Percentiles rank a stretch among this genome's conserved stretches.
These are phyloP conservation scores for Oeneis ivallda DNA, from an alignment of 2,888 invertebrate genomes.

Conservation along the genomic window DNA sequence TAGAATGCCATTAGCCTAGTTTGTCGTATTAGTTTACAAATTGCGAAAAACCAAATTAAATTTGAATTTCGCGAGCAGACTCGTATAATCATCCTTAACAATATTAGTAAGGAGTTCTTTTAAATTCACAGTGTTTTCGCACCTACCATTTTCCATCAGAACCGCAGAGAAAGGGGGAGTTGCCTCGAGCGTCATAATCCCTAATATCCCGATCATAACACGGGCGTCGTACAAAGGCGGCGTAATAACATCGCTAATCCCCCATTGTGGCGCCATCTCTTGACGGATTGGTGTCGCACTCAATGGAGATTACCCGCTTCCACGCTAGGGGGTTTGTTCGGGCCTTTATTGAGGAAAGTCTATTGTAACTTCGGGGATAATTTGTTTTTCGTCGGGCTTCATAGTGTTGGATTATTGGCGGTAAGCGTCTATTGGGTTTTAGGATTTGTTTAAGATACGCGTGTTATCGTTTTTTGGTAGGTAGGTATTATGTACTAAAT, in stretches of 20 bases:
- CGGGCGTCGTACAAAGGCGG: constrained; percentile 70
- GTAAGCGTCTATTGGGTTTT: constrained; percentile 22
- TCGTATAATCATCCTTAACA: too few species aligned
- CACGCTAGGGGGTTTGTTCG: constrained; percentile 70
- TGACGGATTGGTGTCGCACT: constrained; percentile 74
- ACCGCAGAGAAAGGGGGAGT: constrained; percentile 52
- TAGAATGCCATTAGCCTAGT: too few species aligned
- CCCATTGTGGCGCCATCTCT: constrained; percentile 78
- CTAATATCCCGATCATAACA: constrained; percentile 78
- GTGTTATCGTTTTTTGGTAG: not conserved
- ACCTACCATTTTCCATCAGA: not conserved
- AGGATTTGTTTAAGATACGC: constrained; percentile 8
- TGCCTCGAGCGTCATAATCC: constrained; percentile 69
- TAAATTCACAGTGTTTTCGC: constrained; percentile 12
- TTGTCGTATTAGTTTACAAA: too few species aligned
- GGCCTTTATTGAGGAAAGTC: constrained; percentile 62
- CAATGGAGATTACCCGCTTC: constrained; percentile 67
- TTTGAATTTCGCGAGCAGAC: too few species aligned
- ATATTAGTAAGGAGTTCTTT: not conserved
- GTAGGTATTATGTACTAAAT: too few species aligned
- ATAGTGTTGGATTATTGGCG: constrained; percentile 26
- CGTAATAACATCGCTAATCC: constrained; percentile 79
- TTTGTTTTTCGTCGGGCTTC: constrained; percentile 67
- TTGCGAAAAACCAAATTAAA: too few species aligned
- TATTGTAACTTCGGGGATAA: constrained; percentile 63